phyloP scores from a whole-genome alignment of 2,888 invertebrate species.

The Noctua janthe region DNA sequence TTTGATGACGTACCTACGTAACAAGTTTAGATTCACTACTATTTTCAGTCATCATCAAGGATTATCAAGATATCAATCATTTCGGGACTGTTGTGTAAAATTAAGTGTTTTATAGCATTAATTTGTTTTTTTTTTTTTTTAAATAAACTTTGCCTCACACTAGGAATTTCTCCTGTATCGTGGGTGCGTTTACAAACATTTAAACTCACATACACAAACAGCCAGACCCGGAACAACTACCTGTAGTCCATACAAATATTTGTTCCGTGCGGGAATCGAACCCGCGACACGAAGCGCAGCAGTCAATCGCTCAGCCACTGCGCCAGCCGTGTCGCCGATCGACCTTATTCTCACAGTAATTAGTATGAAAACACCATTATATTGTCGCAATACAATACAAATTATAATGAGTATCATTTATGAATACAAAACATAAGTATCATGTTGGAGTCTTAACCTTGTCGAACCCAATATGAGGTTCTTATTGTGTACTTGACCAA shows the following conservation, averaged over 20 bases:
- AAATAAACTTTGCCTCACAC: no score
- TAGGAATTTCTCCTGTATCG: no score
- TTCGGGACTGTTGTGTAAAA: neutral
- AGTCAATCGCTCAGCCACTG: no score
- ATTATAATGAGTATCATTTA: conserved; percentile 9
- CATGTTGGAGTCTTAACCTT: conserved; percentile 47
- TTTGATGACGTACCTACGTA: no score
- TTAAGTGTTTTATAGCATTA: neutral
- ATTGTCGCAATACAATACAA: conserved; percentile 8
- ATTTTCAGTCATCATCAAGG: neutral
- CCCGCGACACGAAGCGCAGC: no score
- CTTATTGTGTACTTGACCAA: conserved; percentile 45
- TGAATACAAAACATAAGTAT: conserved; percentile 32
- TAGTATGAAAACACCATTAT: conserved; percentile 2
- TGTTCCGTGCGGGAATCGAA: no score
- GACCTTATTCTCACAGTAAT: neutral
- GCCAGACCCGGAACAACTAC: no score
- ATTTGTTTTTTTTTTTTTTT: no score
- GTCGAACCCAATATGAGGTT: conserved; percentile 32
- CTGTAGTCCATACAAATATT: no score
- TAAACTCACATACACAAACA: no score
- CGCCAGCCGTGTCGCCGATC: neutral
- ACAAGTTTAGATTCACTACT: no score
- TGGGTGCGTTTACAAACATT: no score
- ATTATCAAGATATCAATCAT: neutral